Evolutionary conservation across 2,888 invertebrate species (phyloP), one percentile per base, ranked within the genome.

Genomic region (Drosophila atripex): DNA sequence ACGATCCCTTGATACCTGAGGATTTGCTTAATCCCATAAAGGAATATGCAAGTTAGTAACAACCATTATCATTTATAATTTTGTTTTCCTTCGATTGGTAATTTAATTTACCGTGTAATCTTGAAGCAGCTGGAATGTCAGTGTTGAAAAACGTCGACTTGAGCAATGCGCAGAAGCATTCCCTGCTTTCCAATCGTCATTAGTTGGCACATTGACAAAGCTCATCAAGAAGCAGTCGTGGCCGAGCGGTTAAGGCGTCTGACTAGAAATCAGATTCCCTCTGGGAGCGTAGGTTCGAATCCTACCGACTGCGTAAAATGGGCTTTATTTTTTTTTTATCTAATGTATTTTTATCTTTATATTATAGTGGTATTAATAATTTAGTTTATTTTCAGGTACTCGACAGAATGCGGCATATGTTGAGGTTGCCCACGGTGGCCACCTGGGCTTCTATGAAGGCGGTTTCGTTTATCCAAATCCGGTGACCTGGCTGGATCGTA

Each of bases 361-460:
- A 6, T 12, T 2, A 7, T 16, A 4, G 32, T 28, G 18, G 21
- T 30, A 68, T 35, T 6, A 7, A 45, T n/a, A 11, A 47, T 21
- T 41, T 23, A 6, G 18, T 54, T 65, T 45, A 55, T 75, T 70
- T 88, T 90, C 90, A 96, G 96, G 92, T 76, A 93, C 93, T 8
- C 94, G 93, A 64, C 93, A 93, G 52, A 95, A 95, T 80, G 93
- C 93, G 3, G 93, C 97, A 79, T 97, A 95, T 89, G 92, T 97
- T 58, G 95, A 97, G 90, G 92, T 97, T 23, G 95, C 96, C 9
- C 98, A 98, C 90, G 98, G 98, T 11, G 98, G 98, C 3, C 98
- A 98, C 92, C 93, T 98, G 75, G 98, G 98, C 18, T 98, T 97
- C 92, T 97, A 97, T 90, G 98, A 98, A 92, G 97, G 97, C 9